Evolutionary conservation across 2,113 vertebrate genomes (phyloP).

Genomic region (Corythoichthys intestinalis): DNA sequence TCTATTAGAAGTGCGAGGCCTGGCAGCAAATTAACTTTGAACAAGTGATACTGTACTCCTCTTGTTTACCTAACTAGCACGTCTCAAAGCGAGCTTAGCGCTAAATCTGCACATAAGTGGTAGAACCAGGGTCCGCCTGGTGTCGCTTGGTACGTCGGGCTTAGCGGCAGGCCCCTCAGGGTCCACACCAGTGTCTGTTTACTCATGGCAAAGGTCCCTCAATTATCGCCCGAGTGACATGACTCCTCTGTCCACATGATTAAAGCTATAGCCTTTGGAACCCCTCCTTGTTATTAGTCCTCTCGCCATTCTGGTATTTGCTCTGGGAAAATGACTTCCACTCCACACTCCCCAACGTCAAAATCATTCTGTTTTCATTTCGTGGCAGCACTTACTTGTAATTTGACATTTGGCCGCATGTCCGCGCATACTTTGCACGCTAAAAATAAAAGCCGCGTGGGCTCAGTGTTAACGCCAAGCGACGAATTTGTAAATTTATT

Average conservation of each 20-base stretch:
- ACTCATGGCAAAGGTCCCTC: conserved; percentile 53
- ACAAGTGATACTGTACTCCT: background rate
- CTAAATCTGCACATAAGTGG: conserved; percentile 24
- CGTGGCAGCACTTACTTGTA: conserved; percentile 21
- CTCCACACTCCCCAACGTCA: conserved; percentile 43
- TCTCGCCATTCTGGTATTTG: conserved; percentile 52
- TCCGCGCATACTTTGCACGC: conserved; percentile 33
- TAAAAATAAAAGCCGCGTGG: conserved; percentile 27
- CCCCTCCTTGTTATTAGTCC: conserved; percentile 50
- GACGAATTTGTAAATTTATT: conserved; percentile 4
- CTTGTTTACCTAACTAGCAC: conserved; percentile 3
- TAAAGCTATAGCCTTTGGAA: conserved; percentile 48
- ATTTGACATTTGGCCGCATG: conserved; percentile 43
- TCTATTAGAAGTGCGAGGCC: too few relatives aligned
- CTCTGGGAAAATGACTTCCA: conserved; percentile 65
- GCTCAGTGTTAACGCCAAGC: background rate
- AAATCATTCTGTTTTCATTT: conserved; percentile 47
- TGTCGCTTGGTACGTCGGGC: conserved; percentile 38
- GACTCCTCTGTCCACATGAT: conserved; percentile 54
- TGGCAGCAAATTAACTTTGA: background rate
- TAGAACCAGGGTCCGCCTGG: conserved; percentile 9
- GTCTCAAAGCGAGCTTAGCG: conserved; percentile 17
- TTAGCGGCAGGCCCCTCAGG: conserved; percentile 15
- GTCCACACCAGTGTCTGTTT: conserved; percentile 22
- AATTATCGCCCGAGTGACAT: conserved; percentile 61